Base-by-base conservation (phyloP, 2,113 vertebrate species). In the Danionella cerebrum region DNA sequence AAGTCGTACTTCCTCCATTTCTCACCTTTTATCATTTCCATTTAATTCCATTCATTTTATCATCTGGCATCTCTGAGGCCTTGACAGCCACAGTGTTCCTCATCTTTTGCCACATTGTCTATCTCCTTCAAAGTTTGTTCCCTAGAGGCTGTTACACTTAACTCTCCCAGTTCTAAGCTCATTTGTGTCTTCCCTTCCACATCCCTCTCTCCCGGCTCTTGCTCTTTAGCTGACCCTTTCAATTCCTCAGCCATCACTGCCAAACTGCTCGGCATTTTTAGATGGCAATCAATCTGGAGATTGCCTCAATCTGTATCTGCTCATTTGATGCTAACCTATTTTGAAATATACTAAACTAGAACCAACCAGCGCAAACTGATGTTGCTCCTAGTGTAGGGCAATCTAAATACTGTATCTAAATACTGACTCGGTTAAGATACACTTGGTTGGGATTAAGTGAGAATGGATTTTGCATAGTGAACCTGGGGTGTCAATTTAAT, bases 191-290 rank as follows among this genome's bases (percentile, higher is more conserved):
- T 22, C 22, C 14, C 57, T 9, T 13, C 18, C 44, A 18, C 29
- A 33, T 12, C 48, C 41, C 55, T 54, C 21, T 53, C 47, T 54
- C 18, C 24, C n/a, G 21, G 5, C 58, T 41, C 27, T 14, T 31
- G 29, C 69, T 64, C 21, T 55, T 52, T 16, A 44, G 12, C 55
- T 42, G 44, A 68, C 58, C 16, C 64, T 54, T 27, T 27, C 64
- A 52, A 62, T 67, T 53, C 29, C 36, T 60, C 60, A 54, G 9
- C 29, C 12, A 13, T 19, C 25, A 38, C 24, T 73, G 63, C 54
- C 47, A 51, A 70, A 21, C 62, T 6, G 44, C 48, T 62, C 62
- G 73, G 71, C 68, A 72, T 69, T 74, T 71, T 71, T 57, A 74
- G 65, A 74, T 39, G 35, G 58, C 6, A 27, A 68, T 73, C 67